Conservation (phyloP, 2,888 invertebrate genomes). For the Idaea biselata region DNA sequence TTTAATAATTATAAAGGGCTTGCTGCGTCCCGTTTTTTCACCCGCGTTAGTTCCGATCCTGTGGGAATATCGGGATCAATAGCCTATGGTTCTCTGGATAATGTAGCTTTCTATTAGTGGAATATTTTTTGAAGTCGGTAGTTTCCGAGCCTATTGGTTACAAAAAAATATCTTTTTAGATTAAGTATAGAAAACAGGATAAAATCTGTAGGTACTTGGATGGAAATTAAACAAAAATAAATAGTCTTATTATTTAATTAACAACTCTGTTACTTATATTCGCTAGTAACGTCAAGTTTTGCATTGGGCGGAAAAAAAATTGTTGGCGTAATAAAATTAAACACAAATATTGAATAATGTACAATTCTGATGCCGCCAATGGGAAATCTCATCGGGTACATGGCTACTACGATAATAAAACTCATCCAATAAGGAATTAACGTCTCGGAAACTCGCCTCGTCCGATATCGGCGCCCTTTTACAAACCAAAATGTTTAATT, state of each 20-base stretch:
- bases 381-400: neutral
- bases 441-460: constrained; percentile 60
- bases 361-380: neutral
- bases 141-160: too few relatives aligned
- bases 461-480: constrained; percentile 51
- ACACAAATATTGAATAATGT: neutral
- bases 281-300: neutral
- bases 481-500: constrained; percentile 55
- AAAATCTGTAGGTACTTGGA: too few relatives aligned
- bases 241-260: too few relatives aligned
- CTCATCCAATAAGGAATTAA: constrained; percentile 55
- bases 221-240: too few relatives aligned
- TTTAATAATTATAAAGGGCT: neutral
- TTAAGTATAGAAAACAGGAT: too few relatives aligned
- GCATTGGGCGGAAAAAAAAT: neutral
- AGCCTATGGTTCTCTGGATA: too few relatives aligned
- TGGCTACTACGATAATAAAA: constrained; percentile 18
- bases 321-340: neutral
- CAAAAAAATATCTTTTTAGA: too few relatives aligned
- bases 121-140: too few relatives aligned
- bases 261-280: neutral
- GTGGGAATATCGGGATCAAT: too few relatives aligned
- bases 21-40: too few relatives aligned
- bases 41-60: too few relatives aligned
- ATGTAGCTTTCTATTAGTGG: too few relatives aligned